These are phyloP conservation scores for Tolypeutes matacus DNA, from an alignment of 2,797 vertebrate genomes.

Conservation along the genomic window DNA sequence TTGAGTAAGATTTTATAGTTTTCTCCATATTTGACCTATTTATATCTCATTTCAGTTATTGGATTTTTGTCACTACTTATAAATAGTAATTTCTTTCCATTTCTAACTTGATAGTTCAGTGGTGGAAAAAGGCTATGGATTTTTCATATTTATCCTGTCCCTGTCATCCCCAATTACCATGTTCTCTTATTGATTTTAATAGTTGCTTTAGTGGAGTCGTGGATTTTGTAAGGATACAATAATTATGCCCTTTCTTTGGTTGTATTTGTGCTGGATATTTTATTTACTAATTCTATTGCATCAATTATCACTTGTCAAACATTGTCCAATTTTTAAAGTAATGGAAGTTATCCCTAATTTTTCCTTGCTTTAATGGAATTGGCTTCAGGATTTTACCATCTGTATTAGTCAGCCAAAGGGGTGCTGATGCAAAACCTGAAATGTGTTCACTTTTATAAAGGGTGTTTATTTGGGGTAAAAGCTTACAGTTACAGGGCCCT, in stretches of 20 bases:
- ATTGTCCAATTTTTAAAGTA: slow-evolving; percentile 12
- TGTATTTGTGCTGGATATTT: neutral
- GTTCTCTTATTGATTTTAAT: neutral
- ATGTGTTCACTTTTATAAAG: no score
- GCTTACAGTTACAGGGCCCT: no score
- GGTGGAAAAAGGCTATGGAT: neutral
- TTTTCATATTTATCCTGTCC: neutral
- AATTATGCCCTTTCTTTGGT: neutral
- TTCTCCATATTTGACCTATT: neutral
- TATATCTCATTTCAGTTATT: slow-evolving; percentile 34
- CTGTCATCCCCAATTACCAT: neutral
- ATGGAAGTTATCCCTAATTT: neutral
- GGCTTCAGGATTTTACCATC: neutral
- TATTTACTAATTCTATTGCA: neutral
- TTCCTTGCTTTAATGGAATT: slow-evolving; percentile 15
- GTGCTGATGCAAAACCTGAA: no score
- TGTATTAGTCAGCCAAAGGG: no score
- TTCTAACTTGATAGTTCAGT: slow-evolving; percentile 19
- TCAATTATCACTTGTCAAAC: neutral
- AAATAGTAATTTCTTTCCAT: neutral
- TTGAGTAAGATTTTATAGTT: slow-evolving; percentile 24
- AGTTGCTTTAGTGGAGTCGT: neutral
- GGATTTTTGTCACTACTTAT: neutral
- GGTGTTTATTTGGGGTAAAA: no score
- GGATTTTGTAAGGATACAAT: neutral